Evolutionary conservation across 2,797 vertebrate species (phyloP).

Genomic region (Scleropages formosus): DNA sequence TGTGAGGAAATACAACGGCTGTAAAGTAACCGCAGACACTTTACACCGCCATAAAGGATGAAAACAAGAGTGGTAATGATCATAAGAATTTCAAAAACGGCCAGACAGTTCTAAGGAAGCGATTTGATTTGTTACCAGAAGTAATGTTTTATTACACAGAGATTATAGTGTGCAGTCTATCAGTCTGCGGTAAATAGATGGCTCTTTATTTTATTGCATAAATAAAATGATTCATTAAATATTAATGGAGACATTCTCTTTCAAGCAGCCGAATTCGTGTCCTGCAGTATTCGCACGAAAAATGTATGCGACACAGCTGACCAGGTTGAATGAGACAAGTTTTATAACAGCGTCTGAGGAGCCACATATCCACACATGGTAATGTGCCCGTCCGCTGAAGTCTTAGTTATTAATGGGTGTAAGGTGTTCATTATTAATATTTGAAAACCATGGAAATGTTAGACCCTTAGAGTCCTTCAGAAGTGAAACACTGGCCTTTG

Average conservation of each 20-base stretch:
- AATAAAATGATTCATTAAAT: slow-evolving; percentile 14
- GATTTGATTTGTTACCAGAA: background rate
- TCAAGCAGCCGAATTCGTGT: background rate
- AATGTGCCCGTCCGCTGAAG: too few relatives aligned
- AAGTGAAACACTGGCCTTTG: too few relatives aligned
- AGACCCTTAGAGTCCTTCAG: too few relatives aligned
- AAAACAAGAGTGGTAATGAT: background rate
- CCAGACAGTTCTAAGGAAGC: background rate
- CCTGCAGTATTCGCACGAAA: background rate
- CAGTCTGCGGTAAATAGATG: too few relatives aligned
- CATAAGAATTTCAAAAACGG: background rate
- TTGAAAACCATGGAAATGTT: too few relatives aligned
- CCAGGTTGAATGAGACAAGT: background rate
- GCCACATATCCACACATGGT: background rate
- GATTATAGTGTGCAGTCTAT: too few relatives aligned
- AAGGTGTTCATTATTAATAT: too few relatives aligned
- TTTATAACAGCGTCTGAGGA: background rate
- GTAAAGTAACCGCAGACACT: too few relatives aligned
- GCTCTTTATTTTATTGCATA: too few relatives aligned
- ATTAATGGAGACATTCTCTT: slow-evolving; percentile 1
- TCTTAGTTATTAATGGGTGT: too few relatives aligned
- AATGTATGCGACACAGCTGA: background rate
- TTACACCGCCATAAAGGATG: background rate
- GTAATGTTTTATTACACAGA: background rate
- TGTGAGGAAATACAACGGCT: too few relatives aligned